Evolutionary conservation across 2,797 vertebrate species (phyloP).

Genomic region (Loris lydekkerianus): DNA sequence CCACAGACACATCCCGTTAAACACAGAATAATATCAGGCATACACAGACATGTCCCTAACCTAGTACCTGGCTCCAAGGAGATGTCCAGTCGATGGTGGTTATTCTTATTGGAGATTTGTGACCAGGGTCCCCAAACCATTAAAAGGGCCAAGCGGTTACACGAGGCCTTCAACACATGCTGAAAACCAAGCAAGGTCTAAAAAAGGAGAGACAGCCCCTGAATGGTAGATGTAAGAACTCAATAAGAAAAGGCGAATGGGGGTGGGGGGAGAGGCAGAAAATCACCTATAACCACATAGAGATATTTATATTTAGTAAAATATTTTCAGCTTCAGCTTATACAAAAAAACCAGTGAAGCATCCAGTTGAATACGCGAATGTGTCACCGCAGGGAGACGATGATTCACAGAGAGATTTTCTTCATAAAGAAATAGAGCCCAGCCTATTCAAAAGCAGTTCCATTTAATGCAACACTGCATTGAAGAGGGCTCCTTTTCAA

Average conservation of each 20-base stretch:
- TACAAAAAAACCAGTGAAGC: constrained; percentile 68
- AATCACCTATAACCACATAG: constrained; percentile 18
- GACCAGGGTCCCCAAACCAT: neutral
- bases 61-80: neutral
- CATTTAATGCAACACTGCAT: constrained; percentile 76
- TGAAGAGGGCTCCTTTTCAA: constrained; percentile 77
- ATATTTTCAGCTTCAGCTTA: constrained; percentile 78
- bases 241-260: neutral
- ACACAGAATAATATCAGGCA: neutral
- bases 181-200: neutral
- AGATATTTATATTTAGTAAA: constrained; percentile 79
- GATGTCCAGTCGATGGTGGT: neutral
- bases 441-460: constrained; percentile 69
- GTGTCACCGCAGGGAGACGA: constrained; percentile 76
- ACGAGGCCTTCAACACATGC: neutral
- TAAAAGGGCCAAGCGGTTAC: neutral
- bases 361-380: constrained; percentile 70
- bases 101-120: constrained; percentile 31
- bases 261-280: neutral
- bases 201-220: neutral
- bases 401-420: constrained; percentile 86
- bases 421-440: constrained; percentile 82
- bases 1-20: neutral
- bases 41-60: neutral
- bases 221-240: neutral